A percentile compares a stretch with the other conserved stretches of the same genome.
These are phyloP conservation scores for Trachurus trachurus DNA, from an alignment of 2,797 vertebrate genomes.

Conservation along the genomic window DNA sequence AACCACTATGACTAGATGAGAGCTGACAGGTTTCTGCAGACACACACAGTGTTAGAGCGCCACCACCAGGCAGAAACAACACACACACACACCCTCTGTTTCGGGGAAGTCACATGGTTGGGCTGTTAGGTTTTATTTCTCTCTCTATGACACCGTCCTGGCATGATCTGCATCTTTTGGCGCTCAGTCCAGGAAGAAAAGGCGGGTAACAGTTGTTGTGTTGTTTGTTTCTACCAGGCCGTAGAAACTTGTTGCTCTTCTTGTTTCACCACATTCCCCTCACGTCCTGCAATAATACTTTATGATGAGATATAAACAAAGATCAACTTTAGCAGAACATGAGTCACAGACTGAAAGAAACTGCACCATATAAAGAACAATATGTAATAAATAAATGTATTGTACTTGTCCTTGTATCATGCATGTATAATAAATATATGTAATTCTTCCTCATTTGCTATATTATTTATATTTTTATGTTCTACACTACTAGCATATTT, in stretches of 20 bases:
- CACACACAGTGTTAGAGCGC: slow-evolving; percentile 27
- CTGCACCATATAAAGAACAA: neutral
- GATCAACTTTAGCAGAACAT: neutral
- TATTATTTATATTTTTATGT: too few relatives aligned
- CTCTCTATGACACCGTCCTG: neutral
- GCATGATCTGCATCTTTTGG: neutral
- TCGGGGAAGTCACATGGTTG: slow-evolving; percentile 57
- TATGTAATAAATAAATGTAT: neutral
- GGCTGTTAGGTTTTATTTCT: slow-evolving; percentile 28
- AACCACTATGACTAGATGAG: neutral
- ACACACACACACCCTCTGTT: slow-evolving; percentile 5
- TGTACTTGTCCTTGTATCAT: too few relatives aligned
- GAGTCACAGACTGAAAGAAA: neutral
- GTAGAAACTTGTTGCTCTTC: neutral
- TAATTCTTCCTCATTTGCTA: too few relatives aligned
- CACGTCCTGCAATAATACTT: neutral
- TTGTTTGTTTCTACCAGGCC: too few relatives aligned
- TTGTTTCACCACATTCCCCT: slow-evolving; percentile 8
- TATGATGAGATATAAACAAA: neutral
- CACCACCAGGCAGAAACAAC: neutral
- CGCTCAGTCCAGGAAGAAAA: neutral
- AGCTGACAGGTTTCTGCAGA: too few relatives aligned
- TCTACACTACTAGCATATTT: too few relatives aligned
- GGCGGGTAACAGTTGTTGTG: accelerated
- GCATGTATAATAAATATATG: too few relatives aligned